Percentiles rank a stretch among this genome's conserved stretches.
These are phyloP conservation scores for Hemichromis elongatus DNA, from an alignment of 2,113 vertebrate species.

Conservation along the genomic window DNA sequence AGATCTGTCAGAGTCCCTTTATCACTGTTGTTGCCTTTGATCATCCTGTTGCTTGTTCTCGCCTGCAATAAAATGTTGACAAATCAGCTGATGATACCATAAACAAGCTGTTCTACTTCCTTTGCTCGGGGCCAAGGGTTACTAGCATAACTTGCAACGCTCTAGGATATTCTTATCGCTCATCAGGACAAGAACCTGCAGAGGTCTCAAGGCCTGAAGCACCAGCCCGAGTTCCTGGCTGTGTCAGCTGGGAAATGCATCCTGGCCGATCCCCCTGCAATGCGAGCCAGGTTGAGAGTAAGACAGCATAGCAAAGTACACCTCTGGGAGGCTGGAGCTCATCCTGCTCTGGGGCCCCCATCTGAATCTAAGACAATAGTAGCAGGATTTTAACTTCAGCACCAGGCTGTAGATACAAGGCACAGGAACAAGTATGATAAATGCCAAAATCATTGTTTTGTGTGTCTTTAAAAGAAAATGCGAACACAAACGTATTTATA, in stretches of 20 bases:
- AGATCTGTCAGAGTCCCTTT: background rate
- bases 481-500: background rate
- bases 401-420: constrained; percentile 33
- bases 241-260: constrained; percentile 68
- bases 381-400: constrained; percentile 46
- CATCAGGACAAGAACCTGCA: constrained; percentile 22
- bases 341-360: constrained; percentile 55
- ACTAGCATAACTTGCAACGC: constrained; percentile 1
- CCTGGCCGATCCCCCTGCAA: constrained; percentile 37
- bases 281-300: constrained; percentile 21
- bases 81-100: constrained; percentile 24
- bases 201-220: constrained; percentile 20
- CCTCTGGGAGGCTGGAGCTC: constrained; percentile 60
- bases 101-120: background rate
- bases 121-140: background rate
- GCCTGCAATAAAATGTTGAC: background rate
- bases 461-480: background rate
- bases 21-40: background rate
- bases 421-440: background rate
- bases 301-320: constrained; percentile 32
- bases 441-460: background rate
- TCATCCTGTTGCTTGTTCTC: background rate
- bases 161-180: constrained; percentile 7
- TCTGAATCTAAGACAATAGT: constrained; percentile 60
- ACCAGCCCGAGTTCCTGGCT: background rate